Percentiles rank a stretch among this genome's conserved stretches.
phyloP scores from a whole-genome alignment of 1,140 invertebrate genomes.

The Leptonema lineaticorne region DNA sequence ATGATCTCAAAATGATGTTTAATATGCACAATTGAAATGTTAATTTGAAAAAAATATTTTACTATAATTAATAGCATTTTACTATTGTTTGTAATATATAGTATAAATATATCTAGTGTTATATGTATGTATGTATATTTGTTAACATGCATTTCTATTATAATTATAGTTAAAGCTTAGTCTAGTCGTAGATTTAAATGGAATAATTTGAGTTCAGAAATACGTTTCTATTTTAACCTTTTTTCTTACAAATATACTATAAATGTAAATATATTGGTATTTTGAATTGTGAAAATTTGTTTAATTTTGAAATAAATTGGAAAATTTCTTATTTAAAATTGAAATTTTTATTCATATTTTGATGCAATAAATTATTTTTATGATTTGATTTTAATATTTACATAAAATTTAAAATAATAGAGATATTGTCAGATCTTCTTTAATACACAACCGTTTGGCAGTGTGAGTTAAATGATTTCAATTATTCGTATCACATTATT shows the following conservation, averaged over 20 bases:
- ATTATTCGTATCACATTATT: neutral
- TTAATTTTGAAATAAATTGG: too few relatives aligned
- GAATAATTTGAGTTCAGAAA: neutral
- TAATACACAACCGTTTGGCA: constrained; percentile 10
- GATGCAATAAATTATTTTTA: neutral
- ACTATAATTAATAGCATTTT: neutral
- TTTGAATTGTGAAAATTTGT: too few relatives aligned
- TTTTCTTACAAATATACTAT: neutral
- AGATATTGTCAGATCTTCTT: too few relatives aligned
- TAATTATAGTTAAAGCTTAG: too few relatives aligned
- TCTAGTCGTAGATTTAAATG: too few relatives aligned
- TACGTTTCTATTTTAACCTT: neutral
- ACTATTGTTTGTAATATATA: neutral
- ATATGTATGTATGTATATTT: too few relatives aligned
- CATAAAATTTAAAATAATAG: too few relatives aligned
- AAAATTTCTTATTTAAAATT: too few relatives aligned
- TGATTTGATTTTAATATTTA: neutral
- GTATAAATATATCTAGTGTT: too few relatives aligned
- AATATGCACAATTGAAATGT: constrained; percentile 54
- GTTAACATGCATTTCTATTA: neutral
- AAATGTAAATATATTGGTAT: too few relatives aligned
- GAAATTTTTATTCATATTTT: neutral
- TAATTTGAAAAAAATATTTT: too few relatives aligned
- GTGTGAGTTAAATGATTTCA: neutral
- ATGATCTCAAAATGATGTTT: constrained; percentile 80